Conservation (phyloP, 2,888 invertebrate species). For the Hyppa rectilinea region DNA sequence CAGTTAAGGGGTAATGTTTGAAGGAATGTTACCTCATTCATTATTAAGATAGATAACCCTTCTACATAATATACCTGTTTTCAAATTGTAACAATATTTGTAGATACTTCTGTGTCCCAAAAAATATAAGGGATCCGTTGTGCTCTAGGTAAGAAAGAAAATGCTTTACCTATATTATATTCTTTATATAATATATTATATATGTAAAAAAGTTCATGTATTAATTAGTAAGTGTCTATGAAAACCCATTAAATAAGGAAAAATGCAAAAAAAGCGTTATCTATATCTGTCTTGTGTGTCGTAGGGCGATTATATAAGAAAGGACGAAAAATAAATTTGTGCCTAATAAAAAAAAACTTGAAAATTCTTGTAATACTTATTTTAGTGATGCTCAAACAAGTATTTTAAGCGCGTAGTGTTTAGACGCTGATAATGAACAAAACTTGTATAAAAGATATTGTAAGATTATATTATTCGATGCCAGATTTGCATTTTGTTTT, state of each 20-base stretch:
- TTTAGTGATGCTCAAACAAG: slow-evolving; percentile 89
- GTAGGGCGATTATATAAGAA: slow-evolving; percentile 81
- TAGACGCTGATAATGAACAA: slow-evolving; percentile 84
- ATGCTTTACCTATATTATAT: slow-evolving; percentile 91
- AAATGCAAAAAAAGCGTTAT: slow-evolving; percentile 83
- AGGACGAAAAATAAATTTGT: slow-evolving; percentile 81
- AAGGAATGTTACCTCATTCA: slow-evolving; percentile 78
- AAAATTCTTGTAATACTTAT: slow-evolving; percentile 78
- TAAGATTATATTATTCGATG: slow-evolving; percentile 78
- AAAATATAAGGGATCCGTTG: slow-evolving; percentile 85
- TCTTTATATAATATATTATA: slow-evolving; percentile 90
- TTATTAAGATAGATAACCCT: slow-evolving; percentile 81
- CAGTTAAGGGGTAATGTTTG: slow-evolving; percentile 84
- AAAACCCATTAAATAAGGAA: slow-evolving; percentile 82
- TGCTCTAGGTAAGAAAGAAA: slow-evolving; percentile 88
- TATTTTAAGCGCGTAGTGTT: slow-evolving; percentile 87
- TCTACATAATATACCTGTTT: slow-evolving; percentile 81
- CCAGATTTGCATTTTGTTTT: slow-evolving; percentile 85
- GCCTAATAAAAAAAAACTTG: slow-evolving; percentile 86
- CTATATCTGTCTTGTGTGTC: slow-evolving; percentile 86
- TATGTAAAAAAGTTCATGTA: slow-evolving; percentile 89
- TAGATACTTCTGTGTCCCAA: slow-evolving; percentile 87
- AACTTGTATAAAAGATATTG: slow-evolving; percentile 73
- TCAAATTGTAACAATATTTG: slow-evolving; percentile 81
- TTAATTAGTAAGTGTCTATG: slow-evolving; percentile 89